Evolutionary conservation across 2,888 invertebrate genomes (phyloP).

Genomic region (Chorisops tibialis): DNA sequence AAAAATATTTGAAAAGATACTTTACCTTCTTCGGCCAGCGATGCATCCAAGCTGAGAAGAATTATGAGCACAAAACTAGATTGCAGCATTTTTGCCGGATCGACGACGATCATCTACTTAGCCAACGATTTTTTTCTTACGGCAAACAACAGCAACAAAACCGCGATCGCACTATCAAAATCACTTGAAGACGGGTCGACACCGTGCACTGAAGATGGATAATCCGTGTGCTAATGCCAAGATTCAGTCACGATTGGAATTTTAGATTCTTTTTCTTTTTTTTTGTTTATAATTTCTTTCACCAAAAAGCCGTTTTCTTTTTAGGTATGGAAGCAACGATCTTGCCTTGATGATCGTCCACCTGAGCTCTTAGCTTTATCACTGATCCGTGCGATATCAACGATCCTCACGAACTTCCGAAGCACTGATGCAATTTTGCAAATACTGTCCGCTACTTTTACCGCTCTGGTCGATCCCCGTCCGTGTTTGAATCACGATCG

Average conservation of each 20-base stretch:
- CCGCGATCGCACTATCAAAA: constrained; percentile 3
- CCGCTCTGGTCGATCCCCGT: not conserved
- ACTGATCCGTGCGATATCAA: not conserved
- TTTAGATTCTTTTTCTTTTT: no score
- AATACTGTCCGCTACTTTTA: not conserved
- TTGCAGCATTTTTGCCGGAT: constrained; percentile 10
- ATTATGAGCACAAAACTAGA: constrained; percentile 1
- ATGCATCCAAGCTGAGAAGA: constrained; percentile 17
- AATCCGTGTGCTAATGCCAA: not conserved
- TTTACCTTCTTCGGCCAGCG: constrained; percentile 7
- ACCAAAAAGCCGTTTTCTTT: no score
- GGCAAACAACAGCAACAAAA: not conserved
- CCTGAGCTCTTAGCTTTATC: no score
- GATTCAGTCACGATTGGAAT: constrained; percentile 5
- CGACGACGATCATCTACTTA: not conserved
- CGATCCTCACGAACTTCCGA: constrained; percentile 11
- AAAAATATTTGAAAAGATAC: no score
- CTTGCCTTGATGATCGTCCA: not conserved
- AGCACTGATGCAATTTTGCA: not conserved
- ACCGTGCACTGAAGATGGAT: constrained; percentile 9
- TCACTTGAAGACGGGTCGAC: not conserved
- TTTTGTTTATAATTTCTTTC: constrained; percentile 1
- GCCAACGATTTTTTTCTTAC: no score
- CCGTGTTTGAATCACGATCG: constrained; percentile 11
- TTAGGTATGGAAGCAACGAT: constrained; percentile 5